Conservation (phyloP, 2,888 invertebrate species). For the Osedax fenrisi region DNA sequence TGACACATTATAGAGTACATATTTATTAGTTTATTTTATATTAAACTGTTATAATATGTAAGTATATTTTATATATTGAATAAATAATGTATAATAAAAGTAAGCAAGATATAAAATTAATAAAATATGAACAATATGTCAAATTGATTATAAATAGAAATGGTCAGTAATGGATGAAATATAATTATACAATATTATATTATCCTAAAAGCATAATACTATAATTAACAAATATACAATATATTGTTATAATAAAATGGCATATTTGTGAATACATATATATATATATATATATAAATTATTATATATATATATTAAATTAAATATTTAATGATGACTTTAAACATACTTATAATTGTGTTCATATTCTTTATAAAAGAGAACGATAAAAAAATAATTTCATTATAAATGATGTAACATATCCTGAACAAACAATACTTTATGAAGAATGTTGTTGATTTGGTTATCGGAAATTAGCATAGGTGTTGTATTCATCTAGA, state of each 20-base stretch:
- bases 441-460: neutral
- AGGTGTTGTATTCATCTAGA: slow-evolving; percentile 38
- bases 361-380: too few species aligned
- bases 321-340: too few species aligned
- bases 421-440: neutral
- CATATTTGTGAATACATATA: neutral
- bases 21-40: too few species aligned
- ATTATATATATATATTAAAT: too few species aligned
- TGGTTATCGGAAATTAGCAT: slow-evolving; percentile 36
- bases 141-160: neutral
- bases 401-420: too few species aligned
- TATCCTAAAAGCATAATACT: neutral
- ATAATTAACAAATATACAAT: neutral
- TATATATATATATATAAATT: neutral
- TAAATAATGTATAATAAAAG: neutral
- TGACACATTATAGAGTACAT: too few species aligned
- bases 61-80: neutral
- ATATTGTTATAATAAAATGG: neutral
- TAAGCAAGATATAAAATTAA: neutral
- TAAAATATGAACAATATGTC: neutral
- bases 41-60: too few species aligned
- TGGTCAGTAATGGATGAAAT: neutral
- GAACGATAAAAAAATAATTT: too few species aligned
- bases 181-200: neutral
- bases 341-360: too few species aligned